These are phyloP conservation scores for Drosophila triauraria DNA, from an alignment of 1,140 invertebrate species.

Conservation along the genomic window DNA sequence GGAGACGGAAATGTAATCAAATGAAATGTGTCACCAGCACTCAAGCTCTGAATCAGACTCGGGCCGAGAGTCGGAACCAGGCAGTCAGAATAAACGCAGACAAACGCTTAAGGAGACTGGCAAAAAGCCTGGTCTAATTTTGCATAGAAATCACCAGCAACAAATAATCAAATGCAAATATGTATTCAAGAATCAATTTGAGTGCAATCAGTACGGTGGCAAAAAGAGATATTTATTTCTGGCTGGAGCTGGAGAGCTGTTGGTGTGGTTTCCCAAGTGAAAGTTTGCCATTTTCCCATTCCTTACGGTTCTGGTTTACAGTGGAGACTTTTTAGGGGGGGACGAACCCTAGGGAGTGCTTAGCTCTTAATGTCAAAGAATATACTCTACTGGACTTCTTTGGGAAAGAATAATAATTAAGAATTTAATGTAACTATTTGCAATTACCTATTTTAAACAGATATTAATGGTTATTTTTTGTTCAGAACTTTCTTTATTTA, in stretches of 20 bases:
- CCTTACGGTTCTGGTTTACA: background rate
- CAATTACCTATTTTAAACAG: too few relatives aligned
- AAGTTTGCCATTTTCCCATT: slow-evolving; percentile 1
- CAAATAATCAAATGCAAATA: slow-evolving; percentile 83
- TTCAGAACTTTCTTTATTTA: background rate
- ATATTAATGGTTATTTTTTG: too few relatives aligned
- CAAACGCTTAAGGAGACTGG: slow-evolving; percentile 44
- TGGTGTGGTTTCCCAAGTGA: slow-evolving; percentile 4
- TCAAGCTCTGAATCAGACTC: slow-evolving; percentile 11
- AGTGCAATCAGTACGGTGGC: slow-evolving; percentile 68
- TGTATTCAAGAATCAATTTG: slow-evolving; percentile 78
- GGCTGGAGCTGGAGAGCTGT: slow-evolving; percentile 7
- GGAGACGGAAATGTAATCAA: slow-evolving; percentile 62
- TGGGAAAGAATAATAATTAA: too few relatives aligned
- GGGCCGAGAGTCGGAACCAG: background rate
- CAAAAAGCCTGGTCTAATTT: slow-evolving; percentile 65
- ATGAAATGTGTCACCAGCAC: slow-evolving; percentile 73
- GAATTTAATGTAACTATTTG: too few relatives aligned
- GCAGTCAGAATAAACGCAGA: background rate
- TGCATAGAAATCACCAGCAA: slow-evolving; percentile 78
- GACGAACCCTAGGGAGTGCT: background rate
- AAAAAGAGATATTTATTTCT: slow-evolving; percentile 33
- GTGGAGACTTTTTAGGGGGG: background rate
- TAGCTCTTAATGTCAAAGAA: too few relatives aligned
- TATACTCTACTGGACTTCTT: too few relatives aligned